phyloP scores from a whole-genome alignment of 2,888 invertebrate species.

The Pseudolycoriella hygida region DNA sequence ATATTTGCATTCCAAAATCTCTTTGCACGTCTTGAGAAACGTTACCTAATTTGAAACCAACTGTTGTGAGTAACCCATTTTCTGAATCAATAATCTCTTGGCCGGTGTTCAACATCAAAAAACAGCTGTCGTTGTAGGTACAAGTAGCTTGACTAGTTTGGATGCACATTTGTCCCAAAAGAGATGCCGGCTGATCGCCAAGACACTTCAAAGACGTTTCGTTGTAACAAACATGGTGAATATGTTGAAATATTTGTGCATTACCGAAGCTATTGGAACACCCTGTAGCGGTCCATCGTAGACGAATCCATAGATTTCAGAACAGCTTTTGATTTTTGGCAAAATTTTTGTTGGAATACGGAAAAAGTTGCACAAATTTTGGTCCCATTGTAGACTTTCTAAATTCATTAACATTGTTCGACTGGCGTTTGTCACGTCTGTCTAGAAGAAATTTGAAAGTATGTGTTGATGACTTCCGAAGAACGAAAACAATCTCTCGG shows the following conservation, averaged over 20 bases:
- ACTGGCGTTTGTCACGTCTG: constrained; percentile 95
- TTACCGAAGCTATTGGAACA: constrained; percentile 75
- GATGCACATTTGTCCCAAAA: constrained; percentile 84
- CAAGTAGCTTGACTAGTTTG: constrained; percentile 81
- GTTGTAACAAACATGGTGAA: constrained; percentile 1
- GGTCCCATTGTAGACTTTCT: constrained; percentile 58
- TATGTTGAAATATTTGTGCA: constrained; percentile 15
- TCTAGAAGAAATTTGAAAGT: constrained; percentile 33
- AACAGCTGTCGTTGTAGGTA: constrained; percentile 92
- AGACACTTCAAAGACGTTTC: constrained; percentile 43
- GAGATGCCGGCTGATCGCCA: constrained; percentile 89
- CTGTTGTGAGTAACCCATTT: constrained; percentile 77
- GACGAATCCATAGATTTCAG: constrained; percentile 81
- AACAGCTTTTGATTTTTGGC: constrained; percentile 77
- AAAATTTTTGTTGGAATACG: constrained; percentile 66
- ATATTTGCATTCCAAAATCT: no score
- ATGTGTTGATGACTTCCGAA: constrained; percentile 48
- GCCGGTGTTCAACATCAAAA: constrained; percentile 88
- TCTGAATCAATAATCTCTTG: constrained; percentile 56
- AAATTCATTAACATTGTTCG: constrained; percentile 56
- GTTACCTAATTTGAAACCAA: constrained; percentile 60
- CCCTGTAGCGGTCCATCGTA: constrained; percentile 54
- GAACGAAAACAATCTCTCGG: no score
- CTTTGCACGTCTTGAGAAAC: no score
- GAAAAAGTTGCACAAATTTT: constrained; percentile 73